Base-by-base conservation (phyloP, 1,140 invertebrate species). In the Drosophila serrata region DNA sequence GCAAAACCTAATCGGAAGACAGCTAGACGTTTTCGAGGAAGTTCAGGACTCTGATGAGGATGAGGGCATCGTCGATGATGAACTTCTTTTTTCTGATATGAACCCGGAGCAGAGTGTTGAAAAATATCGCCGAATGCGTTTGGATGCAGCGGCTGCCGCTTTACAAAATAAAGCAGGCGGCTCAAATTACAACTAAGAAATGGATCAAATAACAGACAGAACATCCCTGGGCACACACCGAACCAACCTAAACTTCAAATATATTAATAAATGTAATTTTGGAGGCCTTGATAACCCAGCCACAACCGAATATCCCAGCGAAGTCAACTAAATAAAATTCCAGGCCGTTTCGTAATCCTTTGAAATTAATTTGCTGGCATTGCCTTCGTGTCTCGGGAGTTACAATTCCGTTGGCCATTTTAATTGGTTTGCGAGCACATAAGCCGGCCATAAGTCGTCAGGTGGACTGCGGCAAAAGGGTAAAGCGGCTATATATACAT, bases 381-480 rank as follows among this genome's bases (percentile, higher is more conserved):
- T 74, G 63, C 46, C 37, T 39, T 33, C 48, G 53, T 55, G 40
- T 56, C 59, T 39, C 40, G 58, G 75, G 74, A 60, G 49, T 79
- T 67, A 43, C 62, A 57, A 68, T 84, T 79, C 53, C 81, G 64
- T 82, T 82, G 76, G 77, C 85, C 85, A 49, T 88, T 87, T 87
- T 90, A 88, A 87, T 87, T 87, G 84, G 76, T 84, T 87, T 87
- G 85, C 60, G 39, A 90, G 81, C 84, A 60, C 64, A 77, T 87
- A 90, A 90, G 77, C 84, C 81, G 58, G 42, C 61, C 68, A 77
- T 88, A 90, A 90, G 85, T 90, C 77, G 78, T 40, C 63, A 77
- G 64, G 63, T 69, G 74, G 46, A 58, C 45, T 45, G 60, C 22
- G 55, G 75, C 24, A 76, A 64, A n/a, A 65, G 60, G 79, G 67